Base-by-base conservation (phyloP, 2,113 vertebrate genomes). In the Pavo muticus region DNA sequence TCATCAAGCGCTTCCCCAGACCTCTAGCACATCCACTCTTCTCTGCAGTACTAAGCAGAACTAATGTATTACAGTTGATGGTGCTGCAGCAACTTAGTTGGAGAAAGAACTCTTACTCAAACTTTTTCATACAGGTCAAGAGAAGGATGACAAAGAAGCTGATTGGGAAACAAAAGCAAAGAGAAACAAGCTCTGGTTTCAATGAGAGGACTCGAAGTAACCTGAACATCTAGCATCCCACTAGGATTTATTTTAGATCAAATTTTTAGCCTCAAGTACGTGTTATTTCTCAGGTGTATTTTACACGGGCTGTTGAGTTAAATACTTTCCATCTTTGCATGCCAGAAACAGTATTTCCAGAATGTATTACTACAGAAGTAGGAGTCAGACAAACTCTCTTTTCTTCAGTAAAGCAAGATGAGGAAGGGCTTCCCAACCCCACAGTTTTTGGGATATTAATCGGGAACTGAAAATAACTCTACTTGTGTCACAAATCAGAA, bases 181-280 rank as follows among this genome's bases (percentile, higher is more conserved):
- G 54, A 84, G 21, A 92, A 92, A 83, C 40, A 88, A 93, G 60
- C 14, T 85, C 72, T 15, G 18, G 59, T 54, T 74, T 76, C 54
- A 85, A 42, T 42, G 50, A 77, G 63, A 83, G 45, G 48, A 77
- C 50, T 29, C 23, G 45, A 83, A 95, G 90, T 39, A 88, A 20
- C 64, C 86, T 8, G 17, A 93, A 65, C 59, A 86, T 24, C 0
- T 0, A 88, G 12, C 42, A 86, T 95, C 90, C 95, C 92, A 80
- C 17, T 35, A 93, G 93, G 92, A 95, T 95, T 90, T 88, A 91
- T 95, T 96, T 96, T 83, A 52, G 83, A 72, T 94, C 93, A 63
- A 80, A 95, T 86, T 96, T 96, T 94, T 93, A 96, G 90, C 79
- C 68, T 91, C 92, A 83, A 93, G 92, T 80, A 94, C 90, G 81